Evolutionary conservation across 2,113 vertebrate genomes (phyloP), one percentile per base, ranked within the genome.

Genomic region (Hypanus sabinus): DNA sequence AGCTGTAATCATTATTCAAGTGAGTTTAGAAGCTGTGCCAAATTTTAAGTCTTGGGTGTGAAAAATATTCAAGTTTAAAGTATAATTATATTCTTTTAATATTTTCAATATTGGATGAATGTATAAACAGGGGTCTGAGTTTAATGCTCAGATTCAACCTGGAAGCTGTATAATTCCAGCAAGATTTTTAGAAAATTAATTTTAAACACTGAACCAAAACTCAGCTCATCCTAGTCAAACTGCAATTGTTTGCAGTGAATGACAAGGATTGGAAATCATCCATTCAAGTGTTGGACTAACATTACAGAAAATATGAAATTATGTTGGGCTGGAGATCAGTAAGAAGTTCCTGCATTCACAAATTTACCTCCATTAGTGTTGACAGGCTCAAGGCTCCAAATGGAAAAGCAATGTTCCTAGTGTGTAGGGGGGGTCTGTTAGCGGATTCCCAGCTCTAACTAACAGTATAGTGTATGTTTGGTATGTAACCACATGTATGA

Each of bases 81-180:
- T 16, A 88, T 14, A 27, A 27, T 87, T 60, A 57, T n/a, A 88
- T 88, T 88, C 11, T 88, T 33, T 90, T 90, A 85, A 90, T 36
- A n/a, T 90, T 90, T 90, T 68, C 85, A 90, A n/a, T 62, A 87
- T 65, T 88, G 57, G 16, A 18, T 65, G 11, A 65, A 88, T 62
- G 62, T 65, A 65, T 60, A 65, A 83, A 18, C 85, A 65, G 65
- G 60, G 10, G 55, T 6, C 83, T 60, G 57, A 12, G 3, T 60
- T 87, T 81, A 30, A 27, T n/a, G 75, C 75, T 46, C 33, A 24
- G 8, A 55, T 83, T 83, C 22, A 55, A 57, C 6, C 80, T 83
- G 38, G 80, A 22, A 57, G 20, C 46, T 83, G 46, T 79, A n/a
- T 7, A 79, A 36, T 12, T 36, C 30, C n/a, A 79, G 73, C 73